These are phyloP conservation scores for Megalopta genalis DNA, from an alignment of 1,140 invertebrate genomes.

Conservation along the genomic window DNA sequence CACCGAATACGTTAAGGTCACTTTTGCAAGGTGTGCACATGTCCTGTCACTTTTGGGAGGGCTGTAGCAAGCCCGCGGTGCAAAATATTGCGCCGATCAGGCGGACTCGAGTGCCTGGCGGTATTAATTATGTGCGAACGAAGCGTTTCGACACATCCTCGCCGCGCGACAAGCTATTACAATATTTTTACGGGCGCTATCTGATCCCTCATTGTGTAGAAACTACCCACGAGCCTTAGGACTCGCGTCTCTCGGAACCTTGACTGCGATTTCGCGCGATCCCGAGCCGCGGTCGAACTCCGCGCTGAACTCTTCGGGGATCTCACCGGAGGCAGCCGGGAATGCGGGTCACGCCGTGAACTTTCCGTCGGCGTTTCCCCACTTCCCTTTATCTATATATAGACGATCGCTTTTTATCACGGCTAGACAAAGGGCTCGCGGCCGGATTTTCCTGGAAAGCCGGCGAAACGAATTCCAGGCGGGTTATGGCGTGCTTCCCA, in stretches of 20 bases:
- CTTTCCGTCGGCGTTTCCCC: conserved; percentile 16
- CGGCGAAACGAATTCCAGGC: background rate
- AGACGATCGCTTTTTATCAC: background rate
- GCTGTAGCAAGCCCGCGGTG: too few species aligned
- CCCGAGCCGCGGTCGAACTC: background rate
- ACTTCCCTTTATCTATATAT: background rate
- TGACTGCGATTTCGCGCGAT: conserved; percentile 44
- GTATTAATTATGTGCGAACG: conserved; percentile 49
- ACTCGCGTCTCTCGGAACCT: conserved; percentile 25
- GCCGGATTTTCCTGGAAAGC: background rate
- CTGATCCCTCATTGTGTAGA: conserved; percentile 40
- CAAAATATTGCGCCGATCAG: background rate
- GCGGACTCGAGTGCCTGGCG: background rate
- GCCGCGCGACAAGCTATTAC: conserved; percentile 34
- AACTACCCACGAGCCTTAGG: background rate
- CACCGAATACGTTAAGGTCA: too few species aligned
- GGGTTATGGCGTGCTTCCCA: background rate
- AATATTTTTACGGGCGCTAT: conserved; percentile 12
- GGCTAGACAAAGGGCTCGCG: conserved; percentile 5
- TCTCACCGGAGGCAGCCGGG: conserved; percentile 6
- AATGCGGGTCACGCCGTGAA: conserved; percentile 16
- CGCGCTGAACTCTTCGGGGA: background rate
- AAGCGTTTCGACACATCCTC: conserved; percentile 55
- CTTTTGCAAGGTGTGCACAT: too few species aligned
- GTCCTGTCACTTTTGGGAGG: too few species aligned